These are phyloP conservation scores for Zapornia atra DNA, from an alignment of 2,113 vertebrate species.

Conservation along the genomic window DNA sequence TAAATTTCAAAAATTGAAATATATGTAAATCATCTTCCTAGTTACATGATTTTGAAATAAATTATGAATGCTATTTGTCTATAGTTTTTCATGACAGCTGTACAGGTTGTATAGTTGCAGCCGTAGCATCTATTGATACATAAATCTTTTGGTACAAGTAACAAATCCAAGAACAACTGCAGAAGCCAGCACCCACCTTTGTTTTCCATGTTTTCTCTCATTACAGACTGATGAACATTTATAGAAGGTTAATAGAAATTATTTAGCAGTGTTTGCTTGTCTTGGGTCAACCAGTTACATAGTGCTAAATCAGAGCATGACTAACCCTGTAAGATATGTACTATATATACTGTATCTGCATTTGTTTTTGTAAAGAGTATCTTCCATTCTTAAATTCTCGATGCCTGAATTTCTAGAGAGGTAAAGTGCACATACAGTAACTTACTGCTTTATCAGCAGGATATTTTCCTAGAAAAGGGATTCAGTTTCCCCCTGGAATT, in stretches of 20 bases:
- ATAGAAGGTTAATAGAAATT: neutral
- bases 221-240: neutral
- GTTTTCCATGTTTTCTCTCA: conserved; percentile 2
- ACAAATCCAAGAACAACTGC: neutral
- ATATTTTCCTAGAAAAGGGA: neutral
- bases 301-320: neutral
- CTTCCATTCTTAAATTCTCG: neutral
- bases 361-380: neutral
- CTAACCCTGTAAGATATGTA: neutral
- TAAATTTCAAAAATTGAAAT: neutral
- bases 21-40: neutral
- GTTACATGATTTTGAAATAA: neutral
- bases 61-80: neutral
- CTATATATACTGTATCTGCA: no score
- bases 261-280: neutral
- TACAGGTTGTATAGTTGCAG: neutral
- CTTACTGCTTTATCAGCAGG: neutral
- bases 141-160: neutral
- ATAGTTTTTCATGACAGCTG: neutral
- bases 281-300: neutral
- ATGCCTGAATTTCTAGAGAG: neutral
- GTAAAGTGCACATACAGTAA: neutral
- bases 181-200: neutral
- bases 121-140: neutral
- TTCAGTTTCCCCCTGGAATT: neutral